Evolutionary conservation across 2,113 vertebrate genomes (phyloP), one percentile per base, ranked within the genome.

Genomic region (Thryonomys swinderianus): DNA sequence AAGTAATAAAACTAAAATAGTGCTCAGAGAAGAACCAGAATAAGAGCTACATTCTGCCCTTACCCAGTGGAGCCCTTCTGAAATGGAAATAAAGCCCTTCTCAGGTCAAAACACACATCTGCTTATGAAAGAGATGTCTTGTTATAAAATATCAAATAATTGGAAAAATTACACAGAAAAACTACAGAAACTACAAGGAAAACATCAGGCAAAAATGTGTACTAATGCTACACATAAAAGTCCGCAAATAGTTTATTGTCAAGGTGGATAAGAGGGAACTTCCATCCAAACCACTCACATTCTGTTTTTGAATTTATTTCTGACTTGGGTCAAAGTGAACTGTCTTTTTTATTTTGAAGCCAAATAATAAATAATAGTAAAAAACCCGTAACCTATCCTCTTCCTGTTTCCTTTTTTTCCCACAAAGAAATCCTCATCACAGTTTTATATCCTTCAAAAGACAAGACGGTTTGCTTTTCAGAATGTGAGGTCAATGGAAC

Each of bases 381-480:
- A 78, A 85, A 59, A 69, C n/a, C n/a, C n/a, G 59, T 79, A 64
- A 48, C 21, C 40, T 23, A 48, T 80, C 73, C 20, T 57, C 61
- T 18, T 25, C 18, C 23, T 12, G 34, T 12, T 48, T 40, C 12
- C 30, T 30, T 59, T 37, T 59, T 37, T 66, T 61, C 30, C 18
- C 80, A 78, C 62, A 87, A 74, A 95, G 74, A 74, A 78, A 89
- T 90, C 55, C 48, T 86, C 67, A 90, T 27, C 42, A 13, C 45
- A 40, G 61, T 66, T 97, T 96, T 91, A 91, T 94, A 92, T 73
- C 59, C 71, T 96, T 90, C 67, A 95, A 96, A 95, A 97, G 90
- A 96, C 85, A 97, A 67, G 4, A 25, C 94, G 32, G 14, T 91
- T 88, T 90, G 34, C 27, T 96, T 93, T 88, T 62, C 76, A 53